Evolutionary conservation across 2,888 invertebrate species (phyloP).

Genomic region (Andrena trimmerana): DNA sequence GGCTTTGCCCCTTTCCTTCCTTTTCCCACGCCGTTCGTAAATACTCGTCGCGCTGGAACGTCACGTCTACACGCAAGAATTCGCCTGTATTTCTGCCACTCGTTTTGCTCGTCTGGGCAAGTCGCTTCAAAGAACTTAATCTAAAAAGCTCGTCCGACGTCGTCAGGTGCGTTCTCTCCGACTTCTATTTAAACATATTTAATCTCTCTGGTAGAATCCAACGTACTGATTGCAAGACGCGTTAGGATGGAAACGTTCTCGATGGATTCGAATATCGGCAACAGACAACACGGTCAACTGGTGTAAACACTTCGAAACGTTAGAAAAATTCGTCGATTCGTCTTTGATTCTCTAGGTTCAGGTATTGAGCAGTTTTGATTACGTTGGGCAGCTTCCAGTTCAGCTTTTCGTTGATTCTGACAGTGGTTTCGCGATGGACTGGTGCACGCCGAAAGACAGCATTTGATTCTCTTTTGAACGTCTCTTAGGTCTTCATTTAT

Average conservation of each 20-base stretch:
- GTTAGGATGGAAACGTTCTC: slow-evolving; percentile 27
- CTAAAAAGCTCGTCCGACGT: slow-evolving; percentile 8
- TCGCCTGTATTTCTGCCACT: slow-evolving; percentile 23
- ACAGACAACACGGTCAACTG: slow-evolving; percentile 14
- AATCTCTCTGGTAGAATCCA: background rate
- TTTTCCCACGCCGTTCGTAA: slow-evolving; percentile 32
- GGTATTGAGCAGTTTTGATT: slow-evolving; percentile 12
- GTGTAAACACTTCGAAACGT: slow-evolving; percentile 69
- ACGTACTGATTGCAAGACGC: background rate
- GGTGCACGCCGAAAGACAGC: slow-evolving; percentile 12
- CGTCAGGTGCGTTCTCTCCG: background rate
- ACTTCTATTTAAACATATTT: slow-evolving; percentile 11
- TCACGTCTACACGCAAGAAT: slow-evolving; percentile 25
- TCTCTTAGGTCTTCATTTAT: background rate
- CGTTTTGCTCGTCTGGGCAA: slow-evolving; percentile 17
- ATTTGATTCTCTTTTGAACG: slow-evolving; percentile 43
- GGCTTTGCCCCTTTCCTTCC: slow-evolving; percentile 22
- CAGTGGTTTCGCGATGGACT: background rate
- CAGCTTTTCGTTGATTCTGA: background rate
- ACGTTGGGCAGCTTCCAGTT: too few species aligned
- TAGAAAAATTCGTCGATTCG: slow-evolving; percentile 43
- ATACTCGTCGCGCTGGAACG: slow-evolving; percentile 37
- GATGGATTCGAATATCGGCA: slow-evolving; percentile 46
- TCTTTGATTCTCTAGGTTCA: slow-evolving; percentile 55
- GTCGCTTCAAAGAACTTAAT: slow-evolving; percentile 18